Conservation (phyloP, 2,113 vertebrate genomes). For the Myotis davidii region DNA sequence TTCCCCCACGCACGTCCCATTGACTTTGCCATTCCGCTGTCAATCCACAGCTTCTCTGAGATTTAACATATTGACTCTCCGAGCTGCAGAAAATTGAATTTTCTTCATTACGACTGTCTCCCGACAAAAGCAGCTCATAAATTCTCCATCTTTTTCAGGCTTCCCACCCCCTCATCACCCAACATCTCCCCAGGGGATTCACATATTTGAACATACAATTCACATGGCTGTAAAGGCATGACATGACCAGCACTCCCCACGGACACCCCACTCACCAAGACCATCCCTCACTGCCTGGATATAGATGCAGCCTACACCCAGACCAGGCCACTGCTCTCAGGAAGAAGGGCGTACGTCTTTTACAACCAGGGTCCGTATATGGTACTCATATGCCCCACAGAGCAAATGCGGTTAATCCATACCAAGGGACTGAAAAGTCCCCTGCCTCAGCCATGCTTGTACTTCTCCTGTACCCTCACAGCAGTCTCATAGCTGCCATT, state of each 20-base stretch:
- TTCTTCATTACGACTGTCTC: constrained; percentile 82
- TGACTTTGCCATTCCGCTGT: constrained; percentile 80
- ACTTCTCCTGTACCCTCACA: neutral
- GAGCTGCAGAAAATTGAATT: constrained; percentile 82
- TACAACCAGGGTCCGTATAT: neutral
- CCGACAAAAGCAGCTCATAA: constrained; percentile 81
- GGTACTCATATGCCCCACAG: neutral
- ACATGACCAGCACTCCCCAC: neutral
- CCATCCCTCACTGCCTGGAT: neutral
- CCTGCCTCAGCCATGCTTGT: neutral
- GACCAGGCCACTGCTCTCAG: neutral
- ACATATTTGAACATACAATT: constrained; percentile 68
- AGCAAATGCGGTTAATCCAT: neutral
- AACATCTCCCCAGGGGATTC: constrained; percentile 43
- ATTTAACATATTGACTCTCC: constrained; percentile 83
- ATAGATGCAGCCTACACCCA: neutral
- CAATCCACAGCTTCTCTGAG: constrained; percentile 74
- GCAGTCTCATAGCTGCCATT: neutral
- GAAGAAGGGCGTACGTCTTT: neutral
- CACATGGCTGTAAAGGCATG: constrained; percentile 48
- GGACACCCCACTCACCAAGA: neutral
- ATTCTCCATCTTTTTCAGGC: constrained; percentile 77
- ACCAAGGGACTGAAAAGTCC: neutral
- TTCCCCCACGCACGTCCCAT: constrained; percentile 73
- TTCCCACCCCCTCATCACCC: constrained; percentile 57